Conservation (phyloP, 2,797 vertebrate species). For the Pangasius sanitwongsei region DNA sequence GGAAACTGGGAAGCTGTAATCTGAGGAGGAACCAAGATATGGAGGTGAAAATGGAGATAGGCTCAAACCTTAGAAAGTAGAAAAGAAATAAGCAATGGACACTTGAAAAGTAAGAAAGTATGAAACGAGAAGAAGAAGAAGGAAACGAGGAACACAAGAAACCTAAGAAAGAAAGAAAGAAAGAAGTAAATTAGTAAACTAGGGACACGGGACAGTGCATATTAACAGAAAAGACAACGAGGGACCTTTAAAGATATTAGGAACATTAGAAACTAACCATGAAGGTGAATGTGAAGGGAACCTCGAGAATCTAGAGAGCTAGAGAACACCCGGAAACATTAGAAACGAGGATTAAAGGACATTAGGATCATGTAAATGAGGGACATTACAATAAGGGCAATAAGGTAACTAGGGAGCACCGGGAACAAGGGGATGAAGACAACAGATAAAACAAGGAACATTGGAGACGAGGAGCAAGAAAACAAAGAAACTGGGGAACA, state of each 20-base stretch:
- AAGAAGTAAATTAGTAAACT: no score
- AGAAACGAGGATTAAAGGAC: neutral
- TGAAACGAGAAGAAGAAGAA: neutral
- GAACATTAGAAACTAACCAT: neutral
- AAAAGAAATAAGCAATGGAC: neutral
- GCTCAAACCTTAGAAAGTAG: neutral
- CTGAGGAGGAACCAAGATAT: neutral
- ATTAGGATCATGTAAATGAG: neutral
- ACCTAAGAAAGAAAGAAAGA: neutral
- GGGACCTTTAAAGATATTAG: neutral
- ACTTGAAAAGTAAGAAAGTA: neutral
- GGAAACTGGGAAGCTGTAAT: neutral
- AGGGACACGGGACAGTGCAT: neutral
- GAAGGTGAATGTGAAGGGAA: neutral
- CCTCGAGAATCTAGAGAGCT: no score
- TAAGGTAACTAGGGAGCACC: neutral
- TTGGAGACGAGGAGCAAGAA: neutral
- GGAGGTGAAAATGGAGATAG: neutral
- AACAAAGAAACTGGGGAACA: no score
- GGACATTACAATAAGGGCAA: no score
- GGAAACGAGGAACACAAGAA: neutral
- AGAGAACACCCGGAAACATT: neutral
- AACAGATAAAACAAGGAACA: neutral
- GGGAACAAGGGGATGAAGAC: neutral
- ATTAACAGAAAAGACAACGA: neutral